phyloP scores from a whole-genome alignment of 2,113 vertebrate species.

The Pelmatolapia mariae region DNA sequence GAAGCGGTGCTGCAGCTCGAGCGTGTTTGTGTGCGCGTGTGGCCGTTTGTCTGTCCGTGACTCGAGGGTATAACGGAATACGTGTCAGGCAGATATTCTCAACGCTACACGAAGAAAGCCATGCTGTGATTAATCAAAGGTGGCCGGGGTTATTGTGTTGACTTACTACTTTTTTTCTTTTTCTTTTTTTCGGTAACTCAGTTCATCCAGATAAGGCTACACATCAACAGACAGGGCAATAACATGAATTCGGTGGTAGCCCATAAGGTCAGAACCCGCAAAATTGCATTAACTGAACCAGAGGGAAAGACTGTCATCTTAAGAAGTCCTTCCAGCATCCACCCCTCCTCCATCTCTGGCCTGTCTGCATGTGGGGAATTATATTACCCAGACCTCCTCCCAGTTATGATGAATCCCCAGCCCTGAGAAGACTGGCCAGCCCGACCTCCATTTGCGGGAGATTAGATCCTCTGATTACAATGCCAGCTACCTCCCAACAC shows the following conservation, averaged over 20 bases:
- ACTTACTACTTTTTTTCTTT: not conserved
- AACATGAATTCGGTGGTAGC: not conserved
- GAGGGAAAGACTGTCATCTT: slow-evolving; percentile 41
- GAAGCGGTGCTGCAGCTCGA: not conserved
- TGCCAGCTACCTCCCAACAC: slow-evolving; percentile 62
- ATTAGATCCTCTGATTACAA: slow-evolving; percentile 75
- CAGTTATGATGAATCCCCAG: slow-evolving; percentile 66
- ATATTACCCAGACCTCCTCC: slow-evolving; percentile 63
- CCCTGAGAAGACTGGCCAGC: slow-evolving; percentile 55
- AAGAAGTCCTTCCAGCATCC: not conserved
- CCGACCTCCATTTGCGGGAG: slow-evolving; percentile 69
- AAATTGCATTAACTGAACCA: slow-evolving; percentile 48
- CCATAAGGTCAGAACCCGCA: slow-evolving; percentile 25
- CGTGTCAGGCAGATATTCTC: slow-evolving; percentile 27
- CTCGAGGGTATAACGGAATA: not conserved
- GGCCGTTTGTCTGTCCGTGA: not conserved
- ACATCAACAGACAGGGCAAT: not conserved
- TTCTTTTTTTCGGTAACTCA: not conserved
- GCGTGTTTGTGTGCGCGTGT: not conserved
- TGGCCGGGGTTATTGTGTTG: not conserved
- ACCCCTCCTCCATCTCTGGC: not conserved
- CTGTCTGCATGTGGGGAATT: slow-evolving; percentile 52
- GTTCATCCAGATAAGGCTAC: not conserved
- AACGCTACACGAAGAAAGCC: not conserved
- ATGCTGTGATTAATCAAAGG: slow-evolving; percentile 36